Percentiles rank a stretch among this genome's conserved stretches.
These are phyloP conservation scores for Chromoteleia sp. DNA, from an alignment of 2,888 invertebrate species.

Conservation along the genomic window DNA sequence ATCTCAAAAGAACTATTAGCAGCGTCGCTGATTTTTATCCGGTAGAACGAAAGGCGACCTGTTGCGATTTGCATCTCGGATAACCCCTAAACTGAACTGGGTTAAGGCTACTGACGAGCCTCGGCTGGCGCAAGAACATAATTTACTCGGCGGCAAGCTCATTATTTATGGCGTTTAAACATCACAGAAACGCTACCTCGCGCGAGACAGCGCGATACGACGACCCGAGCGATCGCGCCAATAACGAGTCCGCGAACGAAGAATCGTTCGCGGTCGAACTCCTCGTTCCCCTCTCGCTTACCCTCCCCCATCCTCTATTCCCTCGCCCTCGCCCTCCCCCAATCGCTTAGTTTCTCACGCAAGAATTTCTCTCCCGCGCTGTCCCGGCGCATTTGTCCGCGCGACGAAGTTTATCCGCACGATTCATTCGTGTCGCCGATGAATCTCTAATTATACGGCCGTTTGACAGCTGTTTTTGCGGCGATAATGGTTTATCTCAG, in stretches of 20 bases:
- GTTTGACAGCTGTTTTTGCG: slow-evolving; percentile 64
- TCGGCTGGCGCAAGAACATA: slow-evolving; percentile 48
- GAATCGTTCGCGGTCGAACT: too few relatives aligned
- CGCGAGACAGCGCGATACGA: background rate
- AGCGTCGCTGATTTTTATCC: slow-evolving; percentile 55
- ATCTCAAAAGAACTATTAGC: slow-evolving; percentile 14
- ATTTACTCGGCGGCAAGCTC: slow-evolving; percentile 65
- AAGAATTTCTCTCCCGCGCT: slow-evolving; percentile 8
- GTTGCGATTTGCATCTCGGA: slow-evolving; percentile 70
- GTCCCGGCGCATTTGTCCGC: slow-evolving; percentile 4
- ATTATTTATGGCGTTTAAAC: slow-evolving; percentile 67
- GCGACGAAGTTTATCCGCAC: slow-evolving; percentile 49
- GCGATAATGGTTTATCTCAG: slow-evolving; percentile 56
- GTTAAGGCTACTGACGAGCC: slow-evolving; percentile 69
- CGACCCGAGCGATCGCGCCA: slow-evolving; percentile 13
- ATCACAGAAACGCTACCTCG: slow-evolving; percentile 41
- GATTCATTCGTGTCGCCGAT: slow-evolving; percentile 48
- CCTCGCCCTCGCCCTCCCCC: background rate
- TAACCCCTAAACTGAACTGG: slow-evolving; percentile 66
- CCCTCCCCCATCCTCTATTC: background rate
- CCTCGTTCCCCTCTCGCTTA: slow-evolving; percentile 18
- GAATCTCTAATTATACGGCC: slow-evolving; percentile 57
- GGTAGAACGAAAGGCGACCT: slow-evolving; percentile 64
- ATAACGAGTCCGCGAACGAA: slow-evolving; percentile 19
- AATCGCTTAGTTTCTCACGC: slow-evolving; percentile 30